Evolutionary conservation across 2,888 invertebrate species (phyloP).

Genomic region (Chaetogeoica ovagalla): DNA sequence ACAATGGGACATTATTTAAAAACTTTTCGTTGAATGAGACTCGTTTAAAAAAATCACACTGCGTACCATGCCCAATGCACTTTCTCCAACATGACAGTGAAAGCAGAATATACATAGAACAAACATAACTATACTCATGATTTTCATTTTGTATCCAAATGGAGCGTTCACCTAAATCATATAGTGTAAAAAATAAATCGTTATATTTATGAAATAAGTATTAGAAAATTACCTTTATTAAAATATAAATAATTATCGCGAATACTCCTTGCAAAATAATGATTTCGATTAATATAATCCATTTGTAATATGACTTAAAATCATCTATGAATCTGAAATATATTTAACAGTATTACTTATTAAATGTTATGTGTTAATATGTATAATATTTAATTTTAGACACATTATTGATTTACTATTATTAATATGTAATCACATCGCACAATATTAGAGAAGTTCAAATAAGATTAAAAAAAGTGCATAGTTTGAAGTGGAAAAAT

Average conservation of each 20-base stretch:
- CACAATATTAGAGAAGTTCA: no score
- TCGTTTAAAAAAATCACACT: no score
- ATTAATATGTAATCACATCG: no score
- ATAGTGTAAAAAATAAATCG: not conserved
- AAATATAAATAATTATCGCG: not conserved
- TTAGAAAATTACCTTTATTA: not conserved
- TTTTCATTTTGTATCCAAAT: constrained; percentile 14
- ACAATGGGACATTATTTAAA: no score
- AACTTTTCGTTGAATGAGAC: no score
- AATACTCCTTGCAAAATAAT: not conserved
- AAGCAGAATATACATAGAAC: not conserved
- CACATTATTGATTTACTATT: no score
- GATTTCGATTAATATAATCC: constrained; percentile 1
- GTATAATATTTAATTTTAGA: no score
- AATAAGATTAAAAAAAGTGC: no score
- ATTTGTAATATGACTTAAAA: constrained; percentile 17
- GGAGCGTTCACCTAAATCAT: not conserved
- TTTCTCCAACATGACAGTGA: constrained; percentile 25
- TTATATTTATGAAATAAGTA: not conserved
- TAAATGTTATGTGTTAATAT: no score
- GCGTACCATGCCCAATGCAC: not conserved
- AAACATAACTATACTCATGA: not conserved
- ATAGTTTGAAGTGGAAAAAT: no score
- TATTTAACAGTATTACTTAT: no score
- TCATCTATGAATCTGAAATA: constrained; percentile 10